Evolutionary conservation across 2,797 vertebrate species (phyloP).

Genomic region (Taeniopygia guttata): DNA sequence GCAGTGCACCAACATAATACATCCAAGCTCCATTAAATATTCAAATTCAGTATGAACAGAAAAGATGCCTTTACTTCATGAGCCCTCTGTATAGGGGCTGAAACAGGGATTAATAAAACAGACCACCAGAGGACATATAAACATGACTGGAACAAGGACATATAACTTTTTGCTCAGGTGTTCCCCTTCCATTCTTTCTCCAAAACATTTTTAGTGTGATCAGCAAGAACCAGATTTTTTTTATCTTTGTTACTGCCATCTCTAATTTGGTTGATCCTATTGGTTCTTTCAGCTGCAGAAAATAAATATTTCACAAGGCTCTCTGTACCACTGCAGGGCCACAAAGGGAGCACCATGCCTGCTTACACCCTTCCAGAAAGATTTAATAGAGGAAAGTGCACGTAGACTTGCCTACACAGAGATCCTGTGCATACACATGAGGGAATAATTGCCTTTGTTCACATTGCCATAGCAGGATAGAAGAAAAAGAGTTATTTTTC

Average conservation of each 20-base stretch:
- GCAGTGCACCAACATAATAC: neutral
- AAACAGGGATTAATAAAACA: neutral
- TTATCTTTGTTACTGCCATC: neutral
- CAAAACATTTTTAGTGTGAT: neutral
- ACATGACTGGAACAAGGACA: neutral
- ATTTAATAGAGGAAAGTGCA: neutral
- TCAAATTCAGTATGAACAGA: neutral
- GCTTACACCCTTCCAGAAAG: neutral
- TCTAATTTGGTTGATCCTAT: neutral
- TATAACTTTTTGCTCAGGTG: neutral
- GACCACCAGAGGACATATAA: neutral
- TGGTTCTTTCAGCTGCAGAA: neutral
- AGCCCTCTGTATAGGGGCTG: neutral
- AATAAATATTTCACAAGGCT: neutral
- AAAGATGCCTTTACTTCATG: neutral
- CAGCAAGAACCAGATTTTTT: neutral
- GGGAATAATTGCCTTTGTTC: neutral
- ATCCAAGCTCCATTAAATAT: neutral
- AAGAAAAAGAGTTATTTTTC: slow-evolving; percentile 11
- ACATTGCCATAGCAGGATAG: neutral
- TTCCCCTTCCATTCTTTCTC: neutral
- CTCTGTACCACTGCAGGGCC: neutral
- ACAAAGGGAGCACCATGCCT: neutral
- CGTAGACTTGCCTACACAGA: neutral
- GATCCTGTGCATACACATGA: neutral